Evolutionary conservation across 2,888 invertebrate genomes (phyloP).

Genomic region (Eupeodes luniger): DNA sequence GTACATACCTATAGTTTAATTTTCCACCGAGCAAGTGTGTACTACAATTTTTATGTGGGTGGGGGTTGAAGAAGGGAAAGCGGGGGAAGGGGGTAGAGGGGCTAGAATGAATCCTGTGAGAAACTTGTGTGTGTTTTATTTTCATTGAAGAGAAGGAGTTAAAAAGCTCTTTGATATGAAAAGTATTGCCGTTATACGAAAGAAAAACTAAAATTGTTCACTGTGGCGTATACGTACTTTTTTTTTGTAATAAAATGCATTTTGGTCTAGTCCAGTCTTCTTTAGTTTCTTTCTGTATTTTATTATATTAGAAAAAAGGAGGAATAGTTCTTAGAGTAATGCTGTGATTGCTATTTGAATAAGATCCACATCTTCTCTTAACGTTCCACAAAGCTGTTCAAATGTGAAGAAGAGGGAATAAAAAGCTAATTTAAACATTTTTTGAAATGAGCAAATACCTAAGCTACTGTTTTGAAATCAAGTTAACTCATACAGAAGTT

Average conservation of each 20-base stretch:
- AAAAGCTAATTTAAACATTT: no score
- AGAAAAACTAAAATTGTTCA: not conserved
- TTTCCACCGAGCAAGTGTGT: slow-evolving; percentile 32
- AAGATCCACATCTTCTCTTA: no score
- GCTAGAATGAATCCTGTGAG: slow-evolving; percentile 30
- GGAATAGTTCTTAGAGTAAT: no score
- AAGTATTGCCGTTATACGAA: slow-evolving; percentile 28
- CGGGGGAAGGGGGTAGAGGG: not conserved
- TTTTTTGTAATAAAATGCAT: not conserved
- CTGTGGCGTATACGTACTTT: slow-evolving; percentile 35
- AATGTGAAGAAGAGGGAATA: no score
- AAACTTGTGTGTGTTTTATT: slow-evolving; percentile 41
- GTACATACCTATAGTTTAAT: slow-evolving; percentile 1
- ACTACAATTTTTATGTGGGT: slow-evolving; percentile 37
- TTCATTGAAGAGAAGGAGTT: slow-evolving; percentile 22
- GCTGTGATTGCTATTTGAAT: no score
- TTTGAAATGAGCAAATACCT: no score
- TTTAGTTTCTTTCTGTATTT: no score
- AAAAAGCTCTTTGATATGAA: slow-evolving; percentile 17
- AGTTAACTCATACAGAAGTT: no score
- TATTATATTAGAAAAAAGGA: no score
- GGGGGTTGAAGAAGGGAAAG: not conserved
- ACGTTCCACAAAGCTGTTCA: no score
- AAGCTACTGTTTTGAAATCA: no score
- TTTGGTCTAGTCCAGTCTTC: not conserved